Conservation (phyloP, 1,140 invertebrate species). For the Drosophila orosa region DNA sequence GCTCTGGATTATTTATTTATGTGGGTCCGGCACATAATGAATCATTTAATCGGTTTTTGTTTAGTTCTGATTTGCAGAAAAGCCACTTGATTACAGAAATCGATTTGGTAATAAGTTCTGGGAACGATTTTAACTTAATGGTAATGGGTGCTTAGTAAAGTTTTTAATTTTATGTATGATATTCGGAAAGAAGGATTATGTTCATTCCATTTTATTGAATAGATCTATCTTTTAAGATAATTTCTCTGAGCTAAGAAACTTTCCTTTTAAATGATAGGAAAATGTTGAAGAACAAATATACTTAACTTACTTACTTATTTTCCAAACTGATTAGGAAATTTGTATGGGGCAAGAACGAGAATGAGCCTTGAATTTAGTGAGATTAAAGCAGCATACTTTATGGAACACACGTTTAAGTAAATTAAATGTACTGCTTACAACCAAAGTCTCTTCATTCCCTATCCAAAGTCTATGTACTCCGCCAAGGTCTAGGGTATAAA, state of each 20-base stretch:
- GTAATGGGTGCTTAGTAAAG: background rate
- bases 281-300: no score
- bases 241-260: background rate
- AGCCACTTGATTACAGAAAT: background rate
- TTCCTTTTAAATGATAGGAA: background rate
- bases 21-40: conserved; percentile 24
- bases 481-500: conserved; percentile 20
- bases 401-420: background rate
- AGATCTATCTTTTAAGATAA: background rate
- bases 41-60: conserved; percentile 35
- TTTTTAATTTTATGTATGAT: background rate
- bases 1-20: conserved; percentile 42
- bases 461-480: background rate
- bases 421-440: background rate
- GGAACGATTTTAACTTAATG: background rate
- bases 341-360: background rate
- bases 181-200: background rate
- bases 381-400: background rate
- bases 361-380: background rate
- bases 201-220: no score
- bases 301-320: no score
- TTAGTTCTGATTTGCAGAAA: conserved; percentile 11
- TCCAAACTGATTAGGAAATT: background rate
- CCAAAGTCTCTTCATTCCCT: background rate
- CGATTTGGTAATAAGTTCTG: background rate